These are phyloP conservation scores for Oreochromis spilurus DNA, from an alignment of 2,113 vertebrate genomes.

Conservation along the genomic window DNA sequence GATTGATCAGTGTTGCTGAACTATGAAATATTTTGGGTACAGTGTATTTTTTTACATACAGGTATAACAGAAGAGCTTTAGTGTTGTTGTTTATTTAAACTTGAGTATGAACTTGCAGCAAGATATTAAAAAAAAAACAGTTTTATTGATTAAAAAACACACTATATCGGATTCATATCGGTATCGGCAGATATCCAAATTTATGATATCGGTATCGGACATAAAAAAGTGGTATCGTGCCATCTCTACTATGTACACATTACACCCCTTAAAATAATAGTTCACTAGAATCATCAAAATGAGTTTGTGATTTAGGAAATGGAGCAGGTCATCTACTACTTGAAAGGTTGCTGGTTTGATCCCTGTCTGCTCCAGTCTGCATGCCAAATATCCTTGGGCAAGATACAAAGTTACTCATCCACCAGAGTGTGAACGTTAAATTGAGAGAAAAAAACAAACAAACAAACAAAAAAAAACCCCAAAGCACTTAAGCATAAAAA, in stretches of 20 bases:
- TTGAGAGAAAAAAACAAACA: not conserved
- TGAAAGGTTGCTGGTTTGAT: not conserved
- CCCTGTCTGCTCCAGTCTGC: not conserved
- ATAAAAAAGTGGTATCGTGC: too few relatives aligned
- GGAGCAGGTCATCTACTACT: not conserved
- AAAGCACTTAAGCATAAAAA: not conserved
- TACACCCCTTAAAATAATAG: not conserved
- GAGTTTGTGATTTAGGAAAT: not conserved
- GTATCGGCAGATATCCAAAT: too few relatives aligned
- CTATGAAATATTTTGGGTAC: too few relatives aligned
- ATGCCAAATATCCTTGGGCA: not conserved
- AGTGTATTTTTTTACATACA: too few relatives aligned
- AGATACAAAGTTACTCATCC: not conserved
- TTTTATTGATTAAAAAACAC: too few relatives aligned
- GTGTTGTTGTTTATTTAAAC: too few relatives aligned
- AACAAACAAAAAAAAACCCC: rapidly evolving
- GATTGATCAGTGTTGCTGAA: too few relatives aligned
- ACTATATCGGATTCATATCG: too few relatives aligned
- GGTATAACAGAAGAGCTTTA: too few relatives aligned
- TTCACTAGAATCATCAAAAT: not conserved
- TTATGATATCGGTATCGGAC: too few relatives aligned
- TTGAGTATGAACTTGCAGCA: too few relatives aligned
- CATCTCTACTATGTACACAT: not conserved
- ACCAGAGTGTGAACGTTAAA: not conserved
- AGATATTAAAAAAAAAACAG: too few relatives aligned